Evolutionary conservation across 35 echinoderm and acorn worm genomes (phyloP), one percentile per base, ranked within the genome.

Genomic region (Diadema setosum): DNA sequence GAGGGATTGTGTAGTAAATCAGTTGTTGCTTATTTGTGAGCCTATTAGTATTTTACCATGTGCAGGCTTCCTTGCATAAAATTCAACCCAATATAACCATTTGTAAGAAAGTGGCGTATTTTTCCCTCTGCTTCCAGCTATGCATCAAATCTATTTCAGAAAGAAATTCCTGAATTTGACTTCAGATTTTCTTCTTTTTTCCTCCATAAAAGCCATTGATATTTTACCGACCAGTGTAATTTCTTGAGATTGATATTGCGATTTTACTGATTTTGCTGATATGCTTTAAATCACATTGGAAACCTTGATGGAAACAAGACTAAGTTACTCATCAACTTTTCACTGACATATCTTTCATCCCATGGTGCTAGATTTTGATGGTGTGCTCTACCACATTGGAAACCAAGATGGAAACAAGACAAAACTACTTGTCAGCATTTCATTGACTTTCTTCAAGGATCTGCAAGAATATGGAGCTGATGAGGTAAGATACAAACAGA

Each of bases 361-460:
- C 81, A 21, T 65, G 2, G 57, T 33, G 46, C 8, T 63, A 94
- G 91, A 97, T 58, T 97, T 94, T 87, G 95, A 97, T 85, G 95
- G 95, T 37, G 95, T 97, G 3, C 75, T 93, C 16, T 97, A 93
- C 43, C 91, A 93, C 67, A 56, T 97, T 14, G 86, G 60, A 18
- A 93, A 97, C 30, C 76, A 75, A 26, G 84, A 93, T 44, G 87
- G 91, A 6, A 75, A 97, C 65, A 97, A 88, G 73, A 88, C 42
- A 5, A 97, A 97, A 85, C 36, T 97, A 2, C 50, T 2, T 16
- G 58, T 97, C 63, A 97, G 95, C 67, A 86, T 89, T 39, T 94
- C 91, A 17, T 85, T 97, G 18, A 93, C 93, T 45, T 97, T 97
- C 83, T 97, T 91, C 75, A 65, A 90, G 45, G 95, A 97, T 69